Conservation (phyloP, 2,888 invertebrate species). For the Ophion obscuratus region DNA sequence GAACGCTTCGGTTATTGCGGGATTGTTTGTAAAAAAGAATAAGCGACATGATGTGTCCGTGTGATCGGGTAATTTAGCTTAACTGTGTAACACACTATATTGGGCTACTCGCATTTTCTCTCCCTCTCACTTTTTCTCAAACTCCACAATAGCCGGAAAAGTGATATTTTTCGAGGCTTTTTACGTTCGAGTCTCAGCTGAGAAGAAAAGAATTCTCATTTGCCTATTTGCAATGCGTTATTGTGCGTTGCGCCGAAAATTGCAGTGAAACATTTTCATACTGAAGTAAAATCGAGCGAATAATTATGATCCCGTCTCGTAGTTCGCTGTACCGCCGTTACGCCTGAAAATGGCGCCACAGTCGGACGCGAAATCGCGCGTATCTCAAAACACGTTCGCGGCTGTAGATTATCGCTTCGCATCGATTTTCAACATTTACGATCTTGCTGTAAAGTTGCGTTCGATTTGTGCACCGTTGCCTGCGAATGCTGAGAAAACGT, state of each 20-base stretch:
- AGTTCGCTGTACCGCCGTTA: slow-evolving; percentile 29
- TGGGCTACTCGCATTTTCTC: slow-evolving; percentile 62
- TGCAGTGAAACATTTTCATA: slow-evolving; percentile 33
- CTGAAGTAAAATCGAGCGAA: slow-evolving; percentile 25
- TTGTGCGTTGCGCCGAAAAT: neutral
- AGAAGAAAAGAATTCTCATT: neutral
- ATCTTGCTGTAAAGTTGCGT: neutral
- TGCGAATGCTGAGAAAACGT: neutral
- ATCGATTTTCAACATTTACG: neutral
- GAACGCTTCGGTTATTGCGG: slow-evolving; percentile 13
- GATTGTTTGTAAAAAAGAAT: slow-evolving; percentile 52
- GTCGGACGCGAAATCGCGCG: slow-evolving; percentile 32
- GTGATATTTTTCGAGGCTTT: neutral
- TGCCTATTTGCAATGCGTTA: neutral
- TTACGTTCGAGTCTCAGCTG: neutral
- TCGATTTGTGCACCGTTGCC: neutral
- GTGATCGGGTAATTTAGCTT: slow-evolving; percentile 63
- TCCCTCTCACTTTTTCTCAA: slow-evolving; percentile 16
- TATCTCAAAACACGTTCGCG: slow-evolving; percentile 15
- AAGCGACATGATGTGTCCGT: slow-evolving; percentile 64
- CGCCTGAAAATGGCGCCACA: slow-evolving; percentile 22
- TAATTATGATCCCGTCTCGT: slow-evolving; percentile 12
- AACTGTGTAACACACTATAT: slow-evolving; percentile 67
- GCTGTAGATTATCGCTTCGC: neutral
- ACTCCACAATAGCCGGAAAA: neutral